Evolutionary conservation across 2,888 invertebrate species (phyloP).

Genomic region (Frankliniella fusca): DNA sequence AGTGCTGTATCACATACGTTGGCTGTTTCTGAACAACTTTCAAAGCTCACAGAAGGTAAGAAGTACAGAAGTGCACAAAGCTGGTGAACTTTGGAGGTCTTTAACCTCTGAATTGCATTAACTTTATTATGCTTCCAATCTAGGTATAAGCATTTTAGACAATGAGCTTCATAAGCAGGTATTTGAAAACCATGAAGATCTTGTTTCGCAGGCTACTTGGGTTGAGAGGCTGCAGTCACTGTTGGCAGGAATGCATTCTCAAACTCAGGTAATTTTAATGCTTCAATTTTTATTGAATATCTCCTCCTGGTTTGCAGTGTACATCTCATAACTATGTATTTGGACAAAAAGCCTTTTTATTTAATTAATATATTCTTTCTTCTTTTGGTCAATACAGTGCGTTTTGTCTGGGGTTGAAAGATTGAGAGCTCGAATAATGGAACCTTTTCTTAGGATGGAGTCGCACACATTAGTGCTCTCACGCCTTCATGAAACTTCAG

Average conservation of each 20-base stretch:
- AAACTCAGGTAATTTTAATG: slow-evolving; percentile 56
- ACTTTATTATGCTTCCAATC: slow-evolving; percentile 32
- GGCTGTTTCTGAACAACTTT: slow-evolving; percentile 66
- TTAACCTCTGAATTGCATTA: slow-evolving; percentile 37
- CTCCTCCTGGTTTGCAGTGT: too few species aligned
- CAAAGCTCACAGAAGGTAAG: slow-evolving; percentile 62
- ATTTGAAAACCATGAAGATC: slow-evolving; percentile 80
- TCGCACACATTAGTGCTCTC: slow-evolving; percentile 76
- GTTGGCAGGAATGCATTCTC: slow-evolving; percentile 71
- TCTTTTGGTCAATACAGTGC: slow-evolving; percentile 46
- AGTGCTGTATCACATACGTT: slow-evolving; percentile 44
- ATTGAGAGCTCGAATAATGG: slow-evolving; percentile 58
- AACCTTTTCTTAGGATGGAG: slow-evolving; percentile 75
- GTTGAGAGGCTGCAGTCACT: slow-evolving; percentile 80
- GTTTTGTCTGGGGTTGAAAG: slow-evolving; percentile 69
- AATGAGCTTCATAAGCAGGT: slow-evolving; percentile 79
- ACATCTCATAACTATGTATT: too few species aligned
- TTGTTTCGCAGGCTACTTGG: slow-evolving; percentile 83
- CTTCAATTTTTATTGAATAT: slow-evolving; percentile 26
- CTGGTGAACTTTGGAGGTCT: slow-evolving; percentile 28
- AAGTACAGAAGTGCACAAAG: slow-evolving; percentile 35
- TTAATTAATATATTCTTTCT: slow-evolving; percentile 11
- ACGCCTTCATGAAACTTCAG: slow-evolving; percentile 80
- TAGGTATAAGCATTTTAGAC: slow-evolving; percentile 60
- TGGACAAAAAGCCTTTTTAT: neutral